Evolutionary conservation across 2,113 vertebrate genomes (phyloP).

Genomic region (Oreochromis spilurus): DNA sequence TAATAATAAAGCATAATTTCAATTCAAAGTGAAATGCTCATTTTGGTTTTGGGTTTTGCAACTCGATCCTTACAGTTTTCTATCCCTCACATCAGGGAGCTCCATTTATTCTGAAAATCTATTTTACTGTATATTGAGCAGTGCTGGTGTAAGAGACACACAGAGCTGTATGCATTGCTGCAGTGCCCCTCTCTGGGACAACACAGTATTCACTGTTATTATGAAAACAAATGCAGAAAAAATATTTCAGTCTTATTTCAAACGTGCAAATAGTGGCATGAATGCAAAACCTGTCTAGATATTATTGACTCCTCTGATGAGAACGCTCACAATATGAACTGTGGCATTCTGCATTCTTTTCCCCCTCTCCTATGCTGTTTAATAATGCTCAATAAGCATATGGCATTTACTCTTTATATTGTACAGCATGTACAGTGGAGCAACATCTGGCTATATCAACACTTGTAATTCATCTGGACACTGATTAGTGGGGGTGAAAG

Average conservation of each 20-base stretch:
- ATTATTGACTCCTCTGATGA: neutral
- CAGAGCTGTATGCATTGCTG: slow-evolving; percentile 33
- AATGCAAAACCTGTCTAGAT: neutral
- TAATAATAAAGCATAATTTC: neutral
- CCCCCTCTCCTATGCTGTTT: neutral
- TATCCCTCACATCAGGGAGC: neutral
- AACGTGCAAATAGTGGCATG: neutral
- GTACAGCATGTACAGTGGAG: neutral
- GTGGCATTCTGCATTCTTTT: neutral
- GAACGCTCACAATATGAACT: neutral
- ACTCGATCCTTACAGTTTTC: neutral
- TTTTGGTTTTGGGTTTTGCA: neutral
- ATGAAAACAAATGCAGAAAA: neutral
- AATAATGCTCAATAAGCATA: neutral
- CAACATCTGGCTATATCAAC: slow-evolving; percentile 48
- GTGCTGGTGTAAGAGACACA: neutral
- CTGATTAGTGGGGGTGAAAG: slow-evolving; percentile 36
- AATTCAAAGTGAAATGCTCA: neutral
- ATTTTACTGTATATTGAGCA: neutral
- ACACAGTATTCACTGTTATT: slow-evolving; percentile 29
- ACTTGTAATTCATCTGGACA: slow-evolving; percentile 59
- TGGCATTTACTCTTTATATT: neutral
- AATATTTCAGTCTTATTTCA: neutral
- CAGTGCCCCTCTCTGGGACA: slow-evolving; percentile 69
- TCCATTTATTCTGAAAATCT: neutral